These are phyloP conservation scores for Drosophila pallidifrons DNA, from an alignment of 1,140 invertebrate species.

Conservation along the genomic window DNA sequence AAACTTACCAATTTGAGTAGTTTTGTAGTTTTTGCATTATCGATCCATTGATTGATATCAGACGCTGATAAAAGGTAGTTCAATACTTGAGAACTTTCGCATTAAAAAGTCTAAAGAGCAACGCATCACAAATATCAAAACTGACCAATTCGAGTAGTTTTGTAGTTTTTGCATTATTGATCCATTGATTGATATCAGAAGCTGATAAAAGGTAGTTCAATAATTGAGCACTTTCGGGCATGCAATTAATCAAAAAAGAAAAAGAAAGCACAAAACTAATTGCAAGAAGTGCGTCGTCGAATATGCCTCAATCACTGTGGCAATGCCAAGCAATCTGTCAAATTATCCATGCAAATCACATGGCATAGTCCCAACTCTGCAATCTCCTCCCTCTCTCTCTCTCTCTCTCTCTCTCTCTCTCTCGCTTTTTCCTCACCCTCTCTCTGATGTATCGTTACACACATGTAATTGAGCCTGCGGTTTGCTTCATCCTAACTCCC, in stretches of 20 bases:
- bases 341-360: constrained; percentile 81
- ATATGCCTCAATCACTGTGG: constrained; percentile 29
- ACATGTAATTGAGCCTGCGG: constrained; percentile 71
- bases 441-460: constrained; percentile 34
- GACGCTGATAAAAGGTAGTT: background rate
- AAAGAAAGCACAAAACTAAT: constrained; percentile 6
- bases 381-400: background rate
- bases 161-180: background rate
- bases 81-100: background rate
- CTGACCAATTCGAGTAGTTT: background rate
- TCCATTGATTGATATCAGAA: constrained; percentile 5
- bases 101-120: too few species aligned
- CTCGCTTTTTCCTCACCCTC: background rate
- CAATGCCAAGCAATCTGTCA: constrained; percentile 74
- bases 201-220: background rate
- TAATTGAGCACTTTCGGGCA: background rate
- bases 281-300: constrained; percentile 9
- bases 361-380: constrained; percentile 29
- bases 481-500: constrained; percentile 42
- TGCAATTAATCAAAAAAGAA: constrained; percentile 16
- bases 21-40: background rate
- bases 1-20: background rate
- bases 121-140: too few species aligned
- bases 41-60: constrained; percentile 8
- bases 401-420: background rate